These are phyloP conservation scores for Novumbra hubbsi DNA, from an alignment of 2,797 vertebrate genomes.

Conservation along the genomic window DNA sequence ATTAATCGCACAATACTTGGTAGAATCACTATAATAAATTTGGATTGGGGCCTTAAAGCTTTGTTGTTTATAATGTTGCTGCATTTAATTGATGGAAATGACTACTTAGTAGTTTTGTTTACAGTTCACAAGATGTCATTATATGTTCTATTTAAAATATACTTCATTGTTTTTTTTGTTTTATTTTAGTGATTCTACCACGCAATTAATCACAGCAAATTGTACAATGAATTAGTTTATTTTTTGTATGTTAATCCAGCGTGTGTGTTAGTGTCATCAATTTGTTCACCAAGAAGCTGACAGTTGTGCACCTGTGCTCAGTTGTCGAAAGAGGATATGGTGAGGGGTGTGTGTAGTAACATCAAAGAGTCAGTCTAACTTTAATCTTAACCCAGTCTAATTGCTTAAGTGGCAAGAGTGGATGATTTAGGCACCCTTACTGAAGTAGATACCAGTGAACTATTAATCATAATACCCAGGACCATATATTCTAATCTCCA, in stretches of 20 bases:
- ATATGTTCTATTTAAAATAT: too few relatives aligned
- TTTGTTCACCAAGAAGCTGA: too few relatives aligned
- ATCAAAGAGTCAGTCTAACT: conserved; percentile 21
- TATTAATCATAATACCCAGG: conserved; percentile 46
- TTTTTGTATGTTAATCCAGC: background rate
- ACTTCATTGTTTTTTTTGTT: too few relatives aligned
- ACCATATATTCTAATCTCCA: conserved; percentile 34
- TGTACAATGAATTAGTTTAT: background rate
- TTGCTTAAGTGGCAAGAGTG: conserved; percentile 20
- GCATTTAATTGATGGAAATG: too few relatives aligned
- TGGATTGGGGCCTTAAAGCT: too few relatives aligned
- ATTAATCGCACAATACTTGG: too few relatives aligned
- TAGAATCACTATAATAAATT: too few relatives aligned
- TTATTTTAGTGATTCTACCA: too few relatives aligned
- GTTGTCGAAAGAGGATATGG: conserved; percentile 2
- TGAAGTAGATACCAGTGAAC: conserved; percentile 36
- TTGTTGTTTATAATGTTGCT: too few relatives aligned
- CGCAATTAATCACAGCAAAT: too few relatives aligned
- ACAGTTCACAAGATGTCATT: too few relatives aligned
- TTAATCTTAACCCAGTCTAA: conserved; percentile 26
- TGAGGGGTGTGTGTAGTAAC: background rate
- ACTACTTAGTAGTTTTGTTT: too few relatives aligned
- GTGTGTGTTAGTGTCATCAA: background rate
- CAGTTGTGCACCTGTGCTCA: conserved; percentile 15
- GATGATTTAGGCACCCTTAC: conserved; percentile 42